These are phyloP conservation scores for Wiebesia pumilae DNA, from an alignment of 1,140 invertebrate genomes.

Conservation along the genomic window DNA sequence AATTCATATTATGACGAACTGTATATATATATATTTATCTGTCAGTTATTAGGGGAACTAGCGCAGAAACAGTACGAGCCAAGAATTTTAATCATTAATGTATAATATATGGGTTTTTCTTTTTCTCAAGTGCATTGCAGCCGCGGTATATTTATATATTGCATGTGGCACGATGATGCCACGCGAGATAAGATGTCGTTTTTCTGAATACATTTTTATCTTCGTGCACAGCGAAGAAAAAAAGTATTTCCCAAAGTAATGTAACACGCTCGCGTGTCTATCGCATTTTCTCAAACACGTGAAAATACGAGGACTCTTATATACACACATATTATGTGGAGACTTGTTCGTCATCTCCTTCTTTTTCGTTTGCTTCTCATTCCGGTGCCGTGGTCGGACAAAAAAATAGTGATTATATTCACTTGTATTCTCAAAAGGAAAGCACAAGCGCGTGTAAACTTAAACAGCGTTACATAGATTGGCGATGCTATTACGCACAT, in stretches of 20 bases:
- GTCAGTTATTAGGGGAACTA: neutral
- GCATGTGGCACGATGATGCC: neutral
- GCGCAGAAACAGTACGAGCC: neutral
- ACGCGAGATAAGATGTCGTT: neutral
- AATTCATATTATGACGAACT: too few relatives aligned
- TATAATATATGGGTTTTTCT: neutral
- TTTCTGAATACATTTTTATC: conserved; percentile 25
- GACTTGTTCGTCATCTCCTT: neutral
- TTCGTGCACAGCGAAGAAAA: neutral
- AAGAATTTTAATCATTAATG: conserved; percentile 1
- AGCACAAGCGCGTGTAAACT: neutral
- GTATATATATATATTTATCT: too few relatives aligned
- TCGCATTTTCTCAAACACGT: conserved; percentile 10
- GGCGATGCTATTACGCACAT: neutral
- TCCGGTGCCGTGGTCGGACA: neutral
- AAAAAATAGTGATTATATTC: neutral
- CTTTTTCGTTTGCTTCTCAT: neutral
- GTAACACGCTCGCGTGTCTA: conserved; percentile 22
- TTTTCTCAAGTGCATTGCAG: neutral
- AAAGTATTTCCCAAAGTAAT: conserved; percentile 9
- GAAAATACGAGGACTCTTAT: neutral
- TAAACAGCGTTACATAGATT: neutral
- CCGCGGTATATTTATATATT: neutral
- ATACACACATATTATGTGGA: neutral
- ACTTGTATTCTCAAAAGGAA: conserved; percentile 13